These are phyloP conservation scores for Picus viridis DNA, from an alignment of 2,797 vertebrate genomes.

Conservation along the genomic window DNA sequence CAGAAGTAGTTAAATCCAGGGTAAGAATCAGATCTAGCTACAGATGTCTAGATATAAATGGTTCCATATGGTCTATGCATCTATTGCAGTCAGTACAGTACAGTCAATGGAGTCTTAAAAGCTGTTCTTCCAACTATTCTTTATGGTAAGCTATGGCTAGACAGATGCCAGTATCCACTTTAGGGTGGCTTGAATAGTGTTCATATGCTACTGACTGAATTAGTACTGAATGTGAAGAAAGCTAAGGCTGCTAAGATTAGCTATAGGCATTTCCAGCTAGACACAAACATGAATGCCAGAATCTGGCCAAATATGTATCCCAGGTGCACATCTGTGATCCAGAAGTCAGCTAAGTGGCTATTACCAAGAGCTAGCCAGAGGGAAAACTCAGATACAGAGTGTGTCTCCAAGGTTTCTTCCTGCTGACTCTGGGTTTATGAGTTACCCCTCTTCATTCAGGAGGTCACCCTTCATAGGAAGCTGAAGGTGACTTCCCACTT, in stretches of 20 bases:
- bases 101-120: not conserved
- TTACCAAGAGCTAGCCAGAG: not conserved
- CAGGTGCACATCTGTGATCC: not conserved
- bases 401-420: not conserved
- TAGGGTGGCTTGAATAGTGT: not conserved
- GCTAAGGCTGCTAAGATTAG: not conserved
- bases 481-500: not conserved
- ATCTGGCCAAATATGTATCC: not conserved
- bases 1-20: not conserved
- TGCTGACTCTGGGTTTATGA: fast-evolving
- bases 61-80: not conserved
- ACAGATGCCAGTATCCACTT: not conserved
- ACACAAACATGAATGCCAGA: not conserved
- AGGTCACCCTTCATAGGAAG: fast-evolving
- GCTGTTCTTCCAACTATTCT: not conserved
- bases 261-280: not conserved
- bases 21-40: not conserved
- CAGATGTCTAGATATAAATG: not conserved
- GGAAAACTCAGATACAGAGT: not conserved
- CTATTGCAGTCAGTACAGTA: not conserved
- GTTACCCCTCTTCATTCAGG: not conserved
- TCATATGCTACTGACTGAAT: not conserved
- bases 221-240: not conserved
- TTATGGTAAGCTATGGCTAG: not conserved
- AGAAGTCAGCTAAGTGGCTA: not conserved